Evolutionary conservation across 2,113 vertebrate genomes (phyloP), one percentile per base, ranked within the genome.

Genomic region (Halichoerus grypus): DNA sequence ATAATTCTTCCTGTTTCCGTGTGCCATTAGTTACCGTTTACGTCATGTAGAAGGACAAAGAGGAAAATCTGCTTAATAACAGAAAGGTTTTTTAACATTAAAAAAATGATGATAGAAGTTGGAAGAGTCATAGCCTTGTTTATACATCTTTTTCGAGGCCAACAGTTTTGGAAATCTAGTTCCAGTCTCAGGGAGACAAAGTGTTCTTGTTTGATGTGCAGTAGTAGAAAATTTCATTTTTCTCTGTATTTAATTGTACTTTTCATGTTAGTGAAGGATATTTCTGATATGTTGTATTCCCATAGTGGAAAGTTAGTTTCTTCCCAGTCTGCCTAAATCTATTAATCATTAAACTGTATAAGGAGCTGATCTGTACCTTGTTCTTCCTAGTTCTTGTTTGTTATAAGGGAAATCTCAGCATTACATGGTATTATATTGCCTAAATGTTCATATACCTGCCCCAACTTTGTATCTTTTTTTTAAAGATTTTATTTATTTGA

Each of bases 21-120:
- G n/a, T 39, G 28, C n/a, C n/a, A 55, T 33, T 57, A 7, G 72
- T 95, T 96, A 31, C 26, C 36, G 55, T 88, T 91, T 83, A 81
- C 26, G 55, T 31, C 71, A 36, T n/a, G 11, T 74, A 24, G 31
- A 85, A 88, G n/a, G 49, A 72, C 42, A 65, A 69, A 83, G 13
- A 36, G 16, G 55, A n/a, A 79, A 67, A 57, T 95, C 67, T 74
- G 4, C 21, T 67, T 94, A 49, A 69, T 46, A 88, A 65, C 76
- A 33, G 16, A 46, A 88, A 53, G 14, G 31, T 7, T 67, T 67
- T 93, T 93, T 57, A 69, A 72, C 53, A 77, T 88, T 69, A n/a
- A 94, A 91, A 82, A 76, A 85, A 36, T 72, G 91, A 63, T 85
- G 33, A 69, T 65, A 55, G 36, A 94, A 55, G 72, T 57, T 81